Evolutionary conservation across 2,888 invertebrate genomes (phyloP).

Genomic region (Sisyra terminalis): DNA sequence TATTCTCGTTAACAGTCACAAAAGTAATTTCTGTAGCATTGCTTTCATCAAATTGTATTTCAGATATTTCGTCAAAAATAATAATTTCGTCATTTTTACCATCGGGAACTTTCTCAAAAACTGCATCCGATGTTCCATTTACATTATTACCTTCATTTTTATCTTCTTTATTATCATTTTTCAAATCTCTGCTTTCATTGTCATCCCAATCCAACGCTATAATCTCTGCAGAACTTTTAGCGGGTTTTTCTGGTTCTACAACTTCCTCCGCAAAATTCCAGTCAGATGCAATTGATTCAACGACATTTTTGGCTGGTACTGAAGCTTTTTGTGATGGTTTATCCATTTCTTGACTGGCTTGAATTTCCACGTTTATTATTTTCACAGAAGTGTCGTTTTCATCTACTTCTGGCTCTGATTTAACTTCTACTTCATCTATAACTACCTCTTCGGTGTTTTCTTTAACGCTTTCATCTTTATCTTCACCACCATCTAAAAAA

Average conservation of each 20-base stretch:
- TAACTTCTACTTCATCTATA: too few species aligned
- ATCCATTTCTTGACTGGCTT: too few species aligned
- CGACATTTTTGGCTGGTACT: conserved; percentile 2
- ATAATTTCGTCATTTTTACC: background rate
- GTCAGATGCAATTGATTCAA: conserved; percentile 3
- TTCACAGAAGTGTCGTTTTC: too few species aligned
- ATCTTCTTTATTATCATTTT: background rate
- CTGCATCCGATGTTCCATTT: background rate
- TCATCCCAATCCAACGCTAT: conserved; percentile 5
- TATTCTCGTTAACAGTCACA: background rate
- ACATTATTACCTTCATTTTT: background rate
- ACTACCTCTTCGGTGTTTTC: too few species aligned
- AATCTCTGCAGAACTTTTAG: conserved; percentile 1
- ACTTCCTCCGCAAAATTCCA: conserved; percentile 1
- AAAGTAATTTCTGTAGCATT: background rate
- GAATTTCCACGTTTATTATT: too few species aligned
- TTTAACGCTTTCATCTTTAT: too few species aligned
- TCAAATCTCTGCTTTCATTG: background rate
- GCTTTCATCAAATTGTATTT: background rate
- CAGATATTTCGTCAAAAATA: background rate
- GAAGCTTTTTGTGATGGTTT: too few species aligned
- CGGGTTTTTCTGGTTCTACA: background rate
- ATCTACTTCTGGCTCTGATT: too few species aligned
- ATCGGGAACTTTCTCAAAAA: background rate
- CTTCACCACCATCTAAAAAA: too few species aligned